Evolutionary conservation across 1,140 invertebrate species (phyloP).

Genomic region (Caenorhabditis tropicalis): DNA sequence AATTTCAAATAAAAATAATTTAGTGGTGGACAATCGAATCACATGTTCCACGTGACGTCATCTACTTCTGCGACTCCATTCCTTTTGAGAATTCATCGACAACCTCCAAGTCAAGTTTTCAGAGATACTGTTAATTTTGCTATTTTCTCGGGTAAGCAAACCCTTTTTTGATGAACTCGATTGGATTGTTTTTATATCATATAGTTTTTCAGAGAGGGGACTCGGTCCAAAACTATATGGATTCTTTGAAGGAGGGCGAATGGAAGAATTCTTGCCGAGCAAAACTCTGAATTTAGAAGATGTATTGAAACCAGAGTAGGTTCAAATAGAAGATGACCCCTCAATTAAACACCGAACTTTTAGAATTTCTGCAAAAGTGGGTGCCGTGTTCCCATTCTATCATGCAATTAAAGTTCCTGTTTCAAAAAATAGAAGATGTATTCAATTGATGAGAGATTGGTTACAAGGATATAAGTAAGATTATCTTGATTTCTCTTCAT

Average conservation of each 20-base stretch:
- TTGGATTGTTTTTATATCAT: not conserved
- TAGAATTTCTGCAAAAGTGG: not conserved
- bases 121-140: not conserved
- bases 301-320: not conserved
- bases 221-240: not conserved
- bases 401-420: constrained; percentile 1
- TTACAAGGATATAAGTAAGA: not conserved
- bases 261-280: not conserved
- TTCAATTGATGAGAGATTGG: constrained; percentile 4
- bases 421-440: not conserved
- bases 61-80: not conserved
- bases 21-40: not conserved
- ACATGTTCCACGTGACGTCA: not conserved
- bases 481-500: not conserved
- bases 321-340: not conserved
- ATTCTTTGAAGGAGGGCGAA: not conserved
- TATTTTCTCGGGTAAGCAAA: no score
- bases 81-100: constrained; percentile 9
- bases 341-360: not conserved
- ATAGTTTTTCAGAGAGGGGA: not conserved
- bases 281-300: not conserved
- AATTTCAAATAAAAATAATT: not conserved
- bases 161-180: not conserved
- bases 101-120: not conserved
- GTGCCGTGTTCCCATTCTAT: not conserved